These are phyloP conservation scores for Microcaecilia unicolor DNA, from an alignment of 2,797 vertebrate genomes.

Conservation along the genomic window DNA sequence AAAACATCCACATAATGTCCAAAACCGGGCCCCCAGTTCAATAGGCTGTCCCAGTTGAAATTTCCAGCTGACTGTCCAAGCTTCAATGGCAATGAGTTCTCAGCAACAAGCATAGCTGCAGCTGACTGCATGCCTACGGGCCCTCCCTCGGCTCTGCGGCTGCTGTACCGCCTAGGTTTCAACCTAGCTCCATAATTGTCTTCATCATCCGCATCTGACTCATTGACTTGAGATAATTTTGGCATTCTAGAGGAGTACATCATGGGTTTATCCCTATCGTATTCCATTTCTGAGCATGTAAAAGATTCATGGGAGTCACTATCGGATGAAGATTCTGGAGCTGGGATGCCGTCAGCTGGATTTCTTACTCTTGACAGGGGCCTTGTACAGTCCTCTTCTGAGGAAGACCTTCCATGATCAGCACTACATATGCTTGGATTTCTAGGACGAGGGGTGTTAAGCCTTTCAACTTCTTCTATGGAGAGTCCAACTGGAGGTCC, in stretches of 20 bases:
- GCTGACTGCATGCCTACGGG: slow-evolving; percentile 55
- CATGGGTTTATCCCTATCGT: slow-evolving; percentile 83
- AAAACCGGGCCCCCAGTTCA: slow-evolving; percentile 97
- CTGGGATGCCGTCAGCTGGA: slow-evolving; percentile 88
- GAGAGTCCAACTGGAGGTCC: slow-evolving; percentile 88
- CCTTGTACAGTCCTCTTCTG: slow-evolving; percentile 86
- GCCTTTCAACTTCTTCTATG: slow-evolving; percentile 92
- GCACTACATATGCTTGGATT: slow-evolving; percentile 97
- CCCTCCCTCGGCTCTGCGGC: slow-evolving; percentile 80
- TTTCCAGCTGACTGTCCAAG: slow-evolving; percentile 72
- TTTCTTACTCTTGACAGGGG: slow-evolving; percentile 87
- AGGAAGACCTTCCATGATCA: slow-evolving; percentile 90
- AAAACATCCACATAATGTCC: slow-evolving; percentile 97
- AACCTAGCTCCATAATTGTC: slow-evolving; percentile 77
- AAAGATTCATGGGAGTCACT: slow-evolving; percentile 98
- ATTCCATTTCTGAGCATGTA: slow-evolving; percentile 98
- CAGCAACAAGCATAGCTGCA: slow-evolving; percentile 31
- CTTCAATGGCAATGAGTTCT: slow-evolving; percentile 71
- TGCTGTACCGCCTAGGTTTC: slow-evolving; percentile 82
- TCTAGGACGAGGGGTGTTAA: slow-evolving; percentile 89
- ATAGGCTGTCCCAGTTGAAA: slow-evolving; percentile 96
- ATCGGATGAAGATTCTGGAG: slow-evolving; percentile 90
- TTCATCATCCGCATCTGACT: slow-evolving; percentile 91
- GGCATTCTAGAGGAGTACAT: slow-evolving; percentile 82
- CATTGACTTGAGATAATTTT: slow-evolving; percentile 92